Conservation (phyloP, 2,113 vertebrate genomes). For the Chaenocephalus aceratus region DNA sequence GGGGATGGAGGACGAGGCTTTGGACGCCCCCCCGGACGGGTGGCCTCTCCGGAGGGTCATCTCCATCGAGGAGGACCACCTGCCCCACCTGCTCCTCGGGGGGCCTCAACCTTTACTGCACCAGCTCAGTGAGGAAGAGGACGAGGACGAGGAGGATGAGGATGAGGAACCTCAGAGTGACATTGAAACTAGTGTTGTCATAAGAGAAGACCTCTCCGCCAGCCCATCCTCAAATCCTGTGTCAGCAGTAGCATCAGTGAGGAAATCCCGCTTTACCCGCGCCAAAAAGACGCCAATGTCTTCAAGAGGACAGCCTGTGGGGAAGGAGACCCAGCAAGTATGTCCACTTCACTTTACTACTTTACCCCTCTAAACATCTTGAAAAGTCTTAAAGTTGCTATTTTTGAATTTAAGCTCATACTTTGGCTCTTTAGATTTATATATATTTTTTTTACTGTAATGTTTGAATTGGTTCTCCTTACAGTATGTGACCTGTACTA, state of each 20-base stretch:
- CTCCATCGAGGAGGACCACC: slow-evolving; percentile 94
- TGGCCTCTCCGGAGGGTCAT: slow-evolving; percentile 90
- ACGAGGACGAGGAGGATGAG: slow-evolving; percentile 42
- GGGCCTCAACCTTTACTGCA: slow-evolving; percentile 77
- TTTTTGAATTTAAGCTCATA: too few relatives aligned
- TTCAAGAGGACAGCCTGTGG: slow-evolving; percentile 86
- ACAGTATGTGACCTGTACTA: too few relatives aligned
- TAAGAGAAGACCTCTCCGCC: neutral
- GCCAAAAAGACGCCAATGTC: slow-evolving; percentile 64
- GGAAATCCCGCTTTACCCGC: slow-evolving; percentile 37
- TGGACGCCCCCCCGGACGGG: slow-evolving; percentile 67
- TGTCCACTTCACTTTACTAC: neutral
- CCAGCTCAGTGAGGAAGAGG: slow-evolving; percentile 84
- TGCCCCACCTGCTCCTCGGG: slow-evolving; percentile 88
- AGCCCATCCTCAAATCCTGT: neutral
- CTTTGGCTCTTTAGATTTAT: too few relatives aligned
- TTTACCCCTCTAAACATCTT: too few relatives aligned
- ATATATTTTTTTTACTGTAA: too few relatives aligned
- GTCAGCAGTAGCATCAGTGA: neutral
- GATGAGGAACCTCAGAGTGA: slow-evolving; percentile 53
- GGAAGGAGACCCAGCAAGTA: slow-evolving; percentile 85
- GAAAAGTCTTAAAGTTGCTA: too few relatives aligned
- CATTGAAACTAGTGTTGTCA: slow-evolving; percentile 35
- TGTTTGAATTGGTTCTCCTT: too few relatives aligned
- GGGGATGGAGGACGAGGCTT: slow-evolving; percentile 44